Percentiles rank a stretch among this genome's conserved stretches.
Conservation (phyloP, 64 coral and sea anemone genomes). For the Pocillopora verrucosa region DNA sequence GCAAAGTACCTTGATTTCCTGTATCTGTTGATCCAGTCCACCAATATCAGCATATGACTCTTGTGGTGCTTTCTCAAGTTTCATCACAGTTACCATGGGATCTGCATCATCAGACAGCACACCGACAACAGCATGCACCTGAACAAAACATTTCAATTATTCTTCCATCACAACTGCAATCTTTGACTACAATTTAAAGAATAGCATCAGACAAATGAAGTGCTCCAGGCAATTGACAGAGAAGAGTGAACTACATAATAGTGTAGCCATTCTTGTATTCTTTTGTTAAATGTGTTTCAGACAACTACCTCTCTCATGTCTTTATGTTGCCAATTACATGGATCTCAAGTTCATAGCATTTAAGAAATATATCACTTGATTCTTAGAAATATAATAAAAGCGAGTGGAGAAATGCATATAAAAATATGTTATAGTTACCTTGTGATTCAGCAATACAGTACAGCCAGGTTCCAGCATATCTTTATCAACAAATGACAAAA, state of each 20-base stretch:
- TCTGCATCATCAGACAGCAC: constrained; percentile 95
- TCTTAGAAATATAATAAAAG: too few species aligned
- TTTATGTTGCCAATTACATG: too few species aligned
- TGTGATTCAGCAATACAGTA: constrained; percentile 94
- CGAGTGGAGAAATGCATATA: too few species aligned
- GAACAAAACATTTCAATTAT: background rate
- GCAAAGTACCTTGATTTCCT: constrained; percentile 92
- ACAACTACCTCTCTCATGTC: too few species aligned
- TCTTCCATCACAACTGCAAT: background rate
- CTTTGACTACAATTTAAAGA: background rate
- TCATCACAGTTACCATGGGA: constrained; percentile 99
- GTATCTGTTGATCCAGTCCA: constrained; percentile 94
- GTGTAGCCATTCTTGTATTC: too few species aligned
- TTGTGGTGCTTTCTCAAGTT: constrained; percentile 96
- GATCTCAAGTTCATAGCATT: too few species aligned
- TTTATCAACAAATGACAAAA: constrained; percentile 99
- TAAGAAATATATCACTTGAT: too few species aligned
- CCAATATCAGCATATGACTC: constrained; percentile 99
- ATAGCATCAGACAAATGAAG: too few species aligned
- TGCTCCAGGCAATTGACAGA: too few species aligned
- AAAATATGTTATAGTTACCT: constrained; percentile 44
- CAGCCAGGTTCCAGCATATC: constrained; percentile 97
- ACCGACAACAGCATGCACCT: constrained; percentile 98
- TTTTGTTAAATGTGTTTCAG: too few species aligned
- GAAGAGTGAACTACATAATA: too few species aligned